A percentile compares a stretch with the other conserved stretches of the same genome.
These are phyloP conservation scores for Volucella inanis DNA, from an alignment of 2,888 invertebrate genomes.

Conservation along the genomic window DNA sequence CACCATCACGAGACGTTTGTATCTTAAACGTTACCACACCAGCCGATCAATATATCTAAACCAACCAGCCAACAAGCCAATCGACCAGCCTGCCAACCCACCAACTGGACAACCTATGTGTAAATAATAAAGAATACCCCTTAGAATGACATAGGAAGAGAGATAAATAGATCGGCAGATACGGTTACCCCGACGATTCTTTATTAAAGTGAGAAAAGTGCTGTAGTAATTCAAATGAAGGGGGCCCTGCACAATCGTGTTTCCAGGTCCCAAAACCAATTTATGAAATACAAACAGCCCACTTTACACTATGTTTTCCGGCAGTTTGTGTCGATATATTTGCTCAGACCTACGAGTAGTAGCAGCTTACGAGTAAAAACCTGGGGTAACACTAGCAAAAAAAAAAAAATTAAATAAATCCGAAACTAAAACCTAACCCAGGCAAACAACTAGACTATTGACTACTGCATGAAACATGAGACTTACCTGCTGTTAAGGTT, in stretches of 20 bases:
- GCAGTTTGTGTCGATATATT: slow-evolving; percentile 73
- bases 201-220: slow-evolving; percentile 74
- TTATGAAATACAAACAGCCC: slow-evolving; percentile 69
- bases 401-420: slow-evolving; percentile 15
- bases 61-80: too few relatives aligned
- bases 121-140: slow-evolving; percentile 72
- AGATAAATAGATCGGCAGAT: slow-evolving; percentile 70
- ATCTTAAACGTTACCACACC: neutral
- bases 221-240: slow-evolving; percentile 57
- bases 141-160: slow-evolving; percentile 72
- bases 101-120: slow-evolving; percentile 39
- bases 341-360: slow-evolving; percentile 44
- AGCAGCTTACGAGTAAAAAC: slow-evolving; percentile 32
- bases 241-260: slow-evolving; percentile 2
- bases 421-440: slow-evolving; percentile 32
- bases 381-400: slow-evolving; percentile 37
- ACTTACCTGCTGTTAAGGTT: slow-evolving; percentile 58
- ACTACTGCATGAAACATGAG: slow-evolving; percentile 66
- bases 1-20: slow-evolving; percentile 4
- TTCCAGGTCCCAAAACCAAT: slow-evolving; percentile 31
- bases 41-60: neutral
- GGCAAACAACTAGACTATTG: slow-evolving; percentile 62
- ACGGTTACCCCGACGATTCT: slow-evolving; percentile 71
- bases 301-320: slow-evolving; percentile 67
- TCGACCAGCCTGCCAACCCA: slow-evolving; percentile 8